These are phyloP conservation scores for Periplaneta americana DNA, from an alignment of 1,140 invertebrate genomes.

Conservation along the genomic window DNA sequence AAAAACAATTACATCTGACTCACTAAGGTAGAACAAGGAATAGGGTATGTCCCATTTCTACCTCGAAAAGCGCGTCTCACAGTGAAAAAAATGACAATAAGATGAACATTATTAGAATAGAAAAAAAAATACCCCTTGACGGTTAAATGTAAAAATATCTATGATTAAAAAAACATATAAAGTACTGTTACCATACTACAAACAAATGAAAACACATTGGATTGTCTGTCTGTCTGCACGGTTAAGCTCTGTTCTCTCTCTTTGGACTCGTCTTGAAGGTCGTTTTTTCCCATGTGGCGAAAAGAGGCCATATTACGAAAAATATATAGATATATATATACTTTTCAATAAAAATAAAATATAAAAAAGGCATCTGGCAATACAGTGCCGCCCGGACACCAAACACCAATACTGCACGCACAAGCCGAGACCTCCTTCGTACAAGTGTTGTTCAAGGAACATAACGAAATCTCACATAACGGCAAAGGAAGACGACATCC, in stretches of 20 bases:
- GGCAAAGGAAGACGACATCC: too few relatives aligned
- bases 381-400: neutral
- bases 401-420: neutral
- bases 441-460: too few relatives aligned
- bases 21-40: neutral
- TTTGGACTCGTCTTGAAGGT: constrained; percentile 19
- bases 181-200: neutral
- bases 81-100: neutral
- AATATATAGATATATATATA: neutral
- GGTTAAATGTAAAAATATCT: neutral
- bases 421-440: neutral
- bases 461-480: too few relatives aligned
- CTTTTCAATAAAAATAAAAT: neutral
- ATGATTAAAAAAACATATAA: neutral
- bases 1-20: neutral
- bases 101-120: neutral
- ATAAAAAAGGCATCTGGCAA: neutral
- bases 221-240: neutral
- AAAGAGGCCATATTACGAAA: neutral
- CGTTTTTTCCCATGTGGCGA: constrained; percentile 1
- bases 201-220: neutral
- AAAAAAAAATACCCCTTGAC: neutral
- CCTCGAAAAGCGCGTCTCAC: neutral
- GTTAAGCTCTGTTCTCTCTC: constrained; percentile 22
- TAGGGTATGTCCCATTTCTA: neutral